Evolutionary conservation across 2,888 invertebrate species (phyloP).

Genomic region (Dichetophora obliterata): DNA sequence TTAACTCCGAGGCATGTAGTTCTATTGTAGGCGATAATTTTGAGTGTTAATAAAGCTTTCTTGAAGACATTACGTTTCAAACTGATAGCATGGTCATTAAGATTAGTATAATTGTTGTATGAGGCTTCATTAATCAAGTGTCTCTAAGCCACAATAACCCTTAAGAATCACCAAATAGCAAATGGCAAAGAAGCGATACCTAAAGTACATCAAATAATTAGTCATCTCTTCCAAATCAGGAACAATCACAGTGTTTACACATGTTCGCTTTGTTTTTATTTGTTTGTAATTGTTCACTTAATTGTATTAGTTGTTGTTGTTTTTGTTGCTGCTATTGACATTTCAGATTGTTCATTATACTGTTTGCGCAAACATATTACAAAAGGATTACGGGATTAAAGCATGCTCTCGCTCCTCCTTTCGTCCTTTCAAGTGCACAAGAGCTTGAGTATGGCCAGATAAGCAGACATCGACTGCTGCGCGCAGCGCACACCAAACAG

Average conservation of each 20-base stretch:
- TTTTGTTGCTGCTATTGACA: slow-evolving; percentile 61
- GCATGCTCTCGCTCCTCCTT: not conserved
- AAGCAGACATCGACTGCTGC: not conserved
- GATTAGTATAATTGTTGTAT: slow-evolving; percentile 60
- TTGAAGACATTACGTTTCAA: not conserved
- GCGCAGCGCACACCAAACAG: not conserved
- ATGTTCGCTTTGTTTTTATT: slow-evolving; percentile 33
- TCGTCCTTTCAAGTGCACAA: not conserved
- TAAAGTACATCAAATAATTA: not conserved
- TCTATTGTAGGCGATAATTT: not conserved
- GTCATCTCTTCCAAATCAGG: not conserved
- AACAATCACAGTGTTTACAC: not conserved
- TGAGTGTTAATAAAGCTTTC: not conserved
- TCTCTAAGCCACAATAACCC: slow-evolving; percentile 24
- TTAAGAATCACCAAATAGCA: slow-evolving; percentile 13
- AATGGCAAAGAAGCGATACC: not conserved
- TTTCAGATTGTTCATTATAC: slow-evolving; percentile 57
- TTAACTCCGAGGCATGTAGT: not conserved
- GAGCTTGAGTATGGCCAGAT: not conserved
- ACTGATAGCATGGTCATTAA: slow-evolving; percentile 53
- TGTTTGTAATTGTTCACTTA: slow-evolving; percentile 49
- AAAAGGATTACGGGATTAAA: slow-evolving; percentile 38
- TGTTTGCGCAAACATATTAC: slow-evolving; percentile 51
- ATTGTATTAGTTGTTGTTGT: slow-evolving; percentile 44
- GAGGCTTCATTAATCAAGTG: slow-evolving; percentile 64